Base-by-base conservation (phyloP, 1,140 invertebrate genomes). In the Octopus sinensis region DNA sequence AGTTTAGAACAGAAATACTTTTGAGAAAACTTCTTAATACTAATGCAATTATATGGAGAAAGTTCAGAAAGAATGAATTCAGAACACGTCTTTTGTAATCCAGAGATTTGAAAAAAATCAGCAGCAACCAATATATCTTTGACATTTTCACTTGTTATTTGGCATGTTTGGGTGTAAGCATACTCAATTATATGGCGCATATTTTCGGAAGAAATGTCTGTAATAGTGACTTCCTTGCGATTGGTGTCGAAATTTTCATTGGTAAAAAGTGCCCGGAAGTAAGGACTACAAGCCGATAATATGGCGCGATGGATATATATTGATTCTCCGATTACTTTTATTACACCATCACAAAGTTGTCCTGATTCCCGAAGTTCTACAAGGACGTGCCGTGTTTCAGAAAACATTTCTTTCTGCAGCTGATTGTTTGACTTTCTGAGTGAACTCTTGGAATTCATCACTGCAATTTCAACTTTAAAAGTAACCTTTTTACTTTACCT, bases 251-350 rank as follows among this genome's bases (percentile, higher is more conserved):
- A 68, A 12, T 13, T 68, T n/a, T 85, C 82, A 78, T 88, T 88
- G 23, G 88, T 88, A 79, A 89, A 89, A 51, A 89, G 81, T 6
- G 86, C 86, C 75, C 86, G 81, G 82, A 89, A 89, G 82, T 88
- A 89, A 10, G 86, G 87, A 80, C 87, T 88, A 75, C 86, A 87
- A 62, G 95, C 94, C 43, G 95, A 95, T 83, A 97, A 92, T 84
- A 97, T 94, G 23, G 94, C 94, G 78, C 95, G 92, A 89, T 97
- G 96, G 56, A 96, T 94, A 5, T 93, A 93, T 86, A 96, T 95
- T 10, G 92, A 75, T 53, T 94, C 94, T 88, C 96, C 95, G 84
- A 95, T 94, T 10, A 96, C 93, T 81, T 94, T 92, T 76, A 97
- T 92, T 12, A 94, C 92, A 0, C 95, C 95, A 90, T 97, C 96